Evolutionary conservation across 2,888 invertebrate species (phyloP), one percentile per base, ranked within the genome.

Genomic region (Lobophora halterata): DNA sequence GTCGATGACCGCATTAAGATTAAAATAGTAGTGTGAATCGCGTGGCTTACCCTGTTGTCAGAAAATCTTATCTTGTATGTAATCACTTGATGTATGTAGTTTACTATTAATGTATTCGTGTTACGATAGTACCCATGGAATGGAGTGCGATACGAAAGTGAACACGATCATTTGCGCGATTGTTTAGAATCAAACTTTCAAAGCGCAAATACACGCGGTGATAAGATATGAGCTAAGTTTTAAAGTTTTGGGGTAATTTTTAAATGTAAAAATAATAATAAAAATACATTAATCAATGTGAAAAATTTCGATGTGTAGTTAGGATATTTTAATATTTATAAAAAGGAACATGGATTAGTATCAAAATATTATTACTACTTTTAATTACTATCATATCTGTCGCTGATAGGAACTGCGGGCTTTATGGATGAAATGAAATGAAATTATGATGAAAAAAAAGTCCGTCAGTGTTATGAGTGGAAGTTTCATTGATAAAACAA

Each of bases 161-260:
- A 30, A 30, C 26, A 1, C 25, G 17, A 40, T 40, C 16, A 21
- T 26, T 41, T 35, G 41, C 30, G 41, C 41, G 26, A 21, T 27
- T 35, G 26, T 28, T 31, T 28, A 18, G 19, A 29, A 35, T 41
- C 21, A 14, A 36, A 23, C 18, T 17, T 17, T 29, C 40, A 29
- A 35, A 36, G 24, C 26, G 39, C 35, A 27, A 17, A 13, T 21
- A 29, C 40, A 39, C 44, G 44, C 44, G 44, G 44, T 39, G 44
- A 45, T 45, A 39, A 26, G 35, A 25, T 24, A 39, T 9, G 30
- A 38, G 39, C 44, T 38, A 35, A 38, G 31, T 30, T 34, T 17
- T 31, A 28, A 45, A 35, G 39, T 20, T 32, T 13, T 30, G 37
- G 39, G 44, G 33, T 34, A 44, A 38, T 39, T 39, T 31, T 39